These are phyloP conservation scores for Oscheius sp. DNA, from an alignment of 2,888 invertebrate species.

Conservation along the genomic window DNA sequence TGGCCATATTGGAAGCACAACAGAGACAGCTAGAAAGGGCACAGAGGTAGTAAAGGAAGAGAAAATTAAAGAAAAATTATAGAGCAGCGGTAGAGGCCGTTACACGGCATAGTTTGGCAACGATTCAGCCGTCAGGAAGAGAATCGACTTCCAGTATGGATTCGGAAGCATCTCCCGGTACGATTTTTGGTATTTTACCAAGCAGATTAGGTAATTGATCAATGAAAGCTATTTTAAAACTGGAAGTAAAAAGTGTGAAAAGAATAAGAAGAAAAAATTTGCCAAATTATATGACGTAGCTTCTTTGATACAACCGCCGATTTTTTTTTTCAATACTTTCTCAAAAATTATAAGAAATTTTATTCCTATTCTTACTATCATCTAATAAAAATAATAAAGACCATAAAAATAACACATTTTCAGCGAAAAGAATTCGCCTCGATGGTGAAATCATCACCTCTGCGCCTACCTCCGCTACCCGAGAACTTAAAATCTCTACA, in stretches of 20 bases:
- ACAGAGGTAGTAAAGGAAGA: conserved; percentile 40
- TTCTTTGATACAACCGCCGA: too few species aligned
- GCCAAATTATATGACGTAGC: too few species aligned
- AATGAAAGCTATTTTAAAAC: too few species aligned
- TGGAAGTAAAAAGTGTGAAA: too few species aligned
- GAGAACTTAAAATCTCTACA: conserved; percentile 39
- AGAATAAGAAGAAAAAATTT: too few species aligned
- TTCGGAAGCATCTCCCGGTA: conserved; percentile 39
- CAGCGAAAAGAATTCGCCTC: conserved; percentile 34
- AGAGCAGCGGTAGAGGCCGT: conserved; percentile 52
- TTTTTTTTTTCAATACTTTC: too few species aligned
- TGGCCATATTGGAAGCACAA: conserved; percentile 63
- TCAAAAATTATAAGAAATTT: too few species aligned
- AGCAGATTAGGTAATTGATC: too few species aligned
- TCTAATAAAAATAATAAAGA: too few species aligned
- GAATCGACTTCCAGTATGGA: conserved; percentile 59
- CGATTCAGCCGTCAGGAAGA: conserved; percentile 46
- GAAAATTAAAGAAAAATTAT: conserved; percentile 18
- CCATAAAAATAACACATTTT: too few species aligned
- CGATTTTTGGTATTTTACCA: neutral
- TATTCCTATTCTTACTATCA: too few species aligned
- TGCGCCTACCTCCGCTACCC: conserved; percentile 14
- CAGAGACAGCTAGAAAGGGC: conserved; percentile 63
- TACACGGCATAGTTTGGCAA: conserved; percentile 46
- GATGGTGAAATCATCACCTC: conserved; percentile 14